These are phyloP conservation scores for Neogobius melanostomus DNA, from an alignment of 2,113 vertebrate genomes.

Conservation along the genomic window DNA sequence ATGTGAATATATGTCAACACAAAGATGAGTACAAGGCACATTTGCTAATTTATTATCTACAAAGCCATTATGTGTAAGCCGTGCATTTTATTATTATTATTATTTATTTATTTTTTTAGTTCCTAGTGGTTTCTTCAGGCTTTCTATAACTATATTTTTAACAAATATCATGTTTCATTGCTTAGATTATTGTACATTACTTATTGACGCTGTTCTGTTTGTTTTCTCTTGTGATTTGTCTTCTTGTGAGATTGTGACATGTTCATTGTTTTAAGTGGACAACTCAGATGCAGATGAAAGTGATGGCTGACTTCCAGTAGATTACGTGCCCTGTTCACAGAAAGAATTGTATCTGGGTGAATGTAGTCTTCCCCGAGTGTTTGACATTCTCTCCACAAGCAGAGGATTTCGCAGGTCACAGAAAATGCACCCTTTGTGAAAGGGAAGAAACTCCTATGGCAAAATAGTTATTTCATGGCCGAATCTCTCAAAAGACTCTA, in stretches of 20 bases:
- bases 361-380: background rate
- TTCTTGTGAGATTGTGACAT: background rate
- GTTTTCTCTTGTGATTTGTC: background rate
- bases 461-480: background rate
- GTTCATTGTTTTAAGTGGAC: too few species aligned
- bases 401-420: background rate
- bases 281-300: background rate
- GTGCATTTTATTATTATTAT: background rate
- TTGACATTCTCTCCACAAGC: background rate
- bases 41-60: background rate
- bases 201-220: too few species aligned
- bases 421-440: background rate
- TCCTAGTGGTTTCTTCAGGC: too few species aligned
- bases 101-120: too few species aligned
- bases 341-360: background rate
- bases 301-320: background rate
- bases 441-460: background rate
- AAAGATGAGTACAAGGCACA: slow-evolving; percentile 2
- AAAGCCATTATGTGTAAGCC: background rate
- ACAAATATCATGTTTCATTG: too few species aligned
- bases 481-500: background rate
- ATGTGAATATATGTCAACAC: background rate
- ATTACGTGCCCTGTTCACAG: background rate
- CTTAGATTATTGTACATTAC: too few species aligned
- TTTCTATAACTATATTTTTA: too few species aligned